Evolutionary conservation across 2,888 invertebrate species (phyloP), one percentile per base, ranked within the genome.

Genomic region (Lasioglossum lativentre): DNA sequence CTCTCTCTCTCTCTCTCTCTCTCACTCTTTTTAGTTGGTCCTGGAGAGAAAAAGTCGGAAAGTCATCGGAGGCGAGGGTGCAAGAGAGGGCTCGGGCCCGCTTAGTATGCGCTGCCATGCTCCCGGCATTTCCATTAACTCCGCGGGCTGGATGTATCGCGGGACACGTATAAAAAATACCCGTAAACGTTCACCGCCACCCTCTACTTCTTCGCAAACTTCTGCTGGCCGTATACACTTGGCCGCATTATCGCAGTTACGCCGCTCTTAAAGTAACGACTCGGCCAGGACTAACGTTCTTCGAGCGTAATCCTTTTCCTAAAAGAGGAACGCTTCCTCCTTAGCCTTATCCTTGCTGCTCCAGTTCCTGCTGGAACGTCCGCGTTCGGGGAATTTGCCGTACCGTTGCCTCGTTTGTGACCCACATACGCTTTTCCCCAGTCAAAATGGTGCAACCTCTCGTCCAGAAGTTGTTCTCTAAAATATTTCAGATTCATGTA

Each of bases 101-200:
- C 68, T 84, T 87, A 87, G 87, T 87, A 87, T 87, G 87, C 87
- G 83, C 74, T 75, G 30, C 80, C 83, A 82, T 86, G 76, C 74
- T 78, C 71, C 16, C 73, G 80, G 83, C 86, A 83, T 87, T 87
- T 87, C 83, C 87, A 87, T 87, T 86, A 87, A 78, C 86, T 74
- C 66, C 63, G 59, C n/a, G 56, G 56, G 63, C 74, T 76, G 75
- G 82, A 70, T 75, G 83, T 73, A 87, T 78, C 86, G 78, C n/a
- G 74, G 56, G 70, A 86, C 77, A 73, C 79, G 82, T 86, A 68
- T 30, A 73, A 80, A 72, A 80, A 75, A 75, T 80, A 80, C 75
- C 78, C 71, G 77, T 80, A 77, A 85, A 74, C 76, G 75, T 56
- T 68, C 56, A 3, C 75, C 42, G 19, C 40, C 38, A 12, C 19